phyloP scores from a whole-genome alignment of 2,113 vertebrate species.

The Larimichthys crocea region DNA sequence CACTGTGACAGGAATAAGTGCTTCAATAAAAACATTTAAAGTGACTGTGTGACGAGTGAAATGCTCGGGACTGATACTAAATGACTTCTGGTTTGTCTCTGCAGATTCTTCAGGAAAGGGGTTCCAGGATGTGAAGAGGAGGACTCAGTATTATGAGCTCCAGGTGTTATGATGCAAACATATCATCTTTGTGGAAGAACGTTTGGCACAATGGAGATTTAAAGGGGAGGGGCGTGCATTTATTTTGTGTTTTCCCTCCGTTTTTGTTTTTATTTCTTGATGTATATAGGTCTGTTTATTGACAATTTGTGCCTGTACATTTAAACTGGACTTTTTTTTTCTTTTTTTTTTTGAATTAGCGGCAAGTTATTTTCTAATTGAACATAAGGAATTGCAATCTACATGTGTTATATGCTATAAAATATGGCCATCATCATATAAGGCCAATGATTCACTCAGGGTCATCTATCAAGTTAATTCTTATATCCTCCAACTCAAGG shows the following conservation, averaged over 20 bases:
- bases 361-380: constrained; percentile 49
- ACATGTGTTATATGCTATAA: constrained; percentile 70
- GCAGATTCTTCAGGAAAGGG: constrained; percentile 98
- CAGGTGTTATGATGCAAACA: constrained; percentile 84
- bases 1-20: background rate
- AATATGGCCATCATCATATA: constrained; percentile 68
- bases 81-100: constrained; percentile 46
- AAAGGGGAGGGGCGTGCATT: constrained; percentile 65
- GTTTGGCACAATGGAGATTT: constrained; percentile 82
- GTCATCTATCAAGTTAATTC: constrained; percentile 73
- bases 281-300: constrained; percentile 82
- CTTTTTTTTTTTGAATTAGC: constrained; percentile 67
- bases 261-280: constrained; percentile 62
- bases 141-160: constrained; percentile 79
- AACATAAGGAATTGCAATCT: constrained; percentile 65
- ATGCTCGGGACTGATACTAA: background rate
- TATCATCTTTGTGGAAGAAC: constrained; percentile 84
- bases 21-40: background rate
- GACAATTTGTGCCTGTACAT: constrained; percentile 82
- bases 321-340: constrained; percentile 80
- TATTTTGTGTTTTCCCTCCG: constrained; percentile 66
- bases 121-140: constrained; percentile 94
- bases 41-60: background rate
- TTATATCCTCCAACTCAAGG: constrained; percentile 68
- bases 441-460: constrained; percentile 84